Percentiles rank a stretch among this genome's conserved stretches.
These are phyloP conservation scores for Schrankia costaestrigalis DNA, from an alignment of 2,888 invertebrate genomes.

Conservation along the genomic window DNA sequence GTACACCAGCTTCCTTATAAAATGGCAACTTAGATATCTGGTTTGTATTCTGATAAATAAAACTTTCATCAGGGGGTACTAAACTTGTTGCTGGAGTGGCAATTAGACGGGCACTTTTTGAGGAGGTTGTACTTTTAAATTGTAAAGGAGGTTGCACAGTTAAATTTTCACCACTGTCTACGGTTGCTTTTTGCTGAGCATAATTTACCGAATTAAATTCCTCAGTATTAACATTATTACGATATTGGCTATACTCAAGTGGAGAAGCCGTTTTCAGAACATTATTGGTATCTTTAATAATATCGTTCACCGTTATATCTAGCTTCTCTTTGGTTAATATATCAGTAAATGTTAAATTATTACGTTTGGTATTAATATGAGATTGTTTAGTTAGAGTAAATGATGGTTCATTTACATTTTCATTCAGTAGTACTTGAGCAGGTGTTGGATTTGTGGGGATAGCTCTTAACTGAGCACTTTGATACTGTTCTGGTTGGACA, in stretches of 20 bases:
- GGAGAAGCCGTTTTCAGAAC: constrained; percentile 54
- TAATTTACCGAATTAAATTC: not conserved
- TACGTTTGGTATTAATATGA: constrained; percentile 39
- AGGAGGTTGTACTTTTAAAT: constrained; percentile 31
- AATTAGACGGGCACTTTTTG: constrained; percentile 49
- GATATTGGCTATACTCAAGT: constrained; percentile 44
- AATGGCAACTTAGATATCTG: constrained; percentile 57
- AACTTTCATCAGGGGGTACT: constrained; percentile 54
- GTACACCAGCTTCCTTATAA: constrained; percentile 52
- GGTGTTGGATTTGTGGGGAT: constrained; percentile 40
- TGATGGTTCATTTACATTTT: constrained; percentile 31
- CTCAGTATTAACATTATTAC: constrained; percentile 40
- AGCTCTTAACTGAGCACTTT: constrained; percentile 41
- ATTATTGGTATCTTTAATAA: constrained; percentile 62
- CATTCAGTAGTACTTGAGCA: constrained; percentile 23
- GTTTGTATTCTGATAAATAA: constrained; percentile 44
- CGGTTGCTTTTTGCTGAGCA: constrained; percentile 32
- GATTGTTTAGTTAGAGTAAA: constrained; percentile 42
- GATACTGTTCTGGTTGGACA: constrained; percentile 34
- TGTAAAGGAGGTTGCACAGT: constrained; percentile 44
- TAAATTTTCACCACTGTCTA: constrained; percentile 54
- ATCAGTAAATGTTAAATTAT: constrained; percentile 65
- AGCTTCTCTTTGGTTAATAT: constrained; percentile 68
- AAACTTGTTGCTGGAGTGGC: constrained; percentile 50
- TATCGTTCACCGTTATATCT: constrained; percentile 62